phyloP scores from a whole-genome alignment of 2,797 vertebrate species.

The Bradypodion ventrale region DNA sequence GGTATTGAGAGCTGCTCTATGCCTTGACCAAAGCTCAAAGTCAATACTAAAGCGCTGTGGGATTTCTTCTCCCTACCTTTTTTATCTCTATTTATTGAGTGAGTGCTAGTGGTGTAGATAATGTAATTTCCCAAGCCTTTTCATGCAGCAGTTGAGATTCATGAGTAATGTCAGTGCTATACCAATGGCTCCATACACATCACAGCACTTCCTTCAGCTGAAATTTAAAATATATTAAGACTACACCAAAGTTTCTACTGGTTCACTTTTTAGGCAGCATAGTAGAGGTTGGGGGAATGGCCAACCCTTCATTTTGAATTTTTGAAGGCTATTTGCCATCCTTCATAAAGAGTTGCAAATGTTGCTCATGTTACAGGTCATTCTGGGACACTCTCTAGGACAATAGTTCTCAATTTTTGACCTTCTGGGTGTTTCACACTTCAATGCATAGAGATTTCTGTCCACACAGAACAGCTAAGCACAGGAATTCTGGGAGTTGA shows the following conservation, averaged over 20 bases:
- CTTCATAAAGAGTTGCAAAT: background rate
- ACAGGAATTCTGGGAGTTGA: too few relatives aligned
- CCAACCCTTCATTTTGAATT: background rate
- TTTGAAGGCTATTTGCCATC: background rate
- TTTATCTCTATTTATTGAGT: constrained; percentile 63
- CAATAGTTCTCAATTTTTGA: background rate
- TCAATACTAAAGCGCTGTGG: constrained; percentile 57
- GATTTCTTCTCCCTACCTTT: constrained; percentile 42
- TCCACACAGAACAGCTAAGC: too few relatives aligned
- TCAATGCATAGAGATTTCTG: too few relatives aligned
- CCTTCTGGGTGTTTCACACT: background rate
- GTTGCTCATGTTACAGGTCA: background rate
- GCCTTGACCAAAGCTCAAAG: constrained; percentile 56
- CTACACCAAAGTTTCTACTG: background rate
- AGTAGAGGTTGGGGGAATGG: background rate
- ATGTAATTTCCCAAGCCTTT: constrained; percentile 74
- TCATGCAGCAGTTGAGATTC: constrained; percentile 76
- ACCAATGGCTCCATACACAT: constrained; percentile 61
- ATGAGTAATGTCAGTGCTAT: constrained; percentile 76
- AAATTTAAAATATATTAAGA: background rate
- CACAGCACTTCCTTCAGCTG: constrained; percentile 25
- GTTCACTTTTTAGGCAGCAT: background rate
- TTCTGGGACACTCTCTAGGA: constrained; percentile 2
- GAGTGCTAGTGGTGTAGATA: constrained; percentile 65
- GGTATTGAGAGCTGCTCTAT: constrained; percentile 44